A percentile compares a stretch with the other conserved stretches of the same genome.
These are phyloP conservation scores for Euborellia annulipes DNA, from an alignment of 1,140 invertebrate genomes.

Conservation along the genomic window DNA sequence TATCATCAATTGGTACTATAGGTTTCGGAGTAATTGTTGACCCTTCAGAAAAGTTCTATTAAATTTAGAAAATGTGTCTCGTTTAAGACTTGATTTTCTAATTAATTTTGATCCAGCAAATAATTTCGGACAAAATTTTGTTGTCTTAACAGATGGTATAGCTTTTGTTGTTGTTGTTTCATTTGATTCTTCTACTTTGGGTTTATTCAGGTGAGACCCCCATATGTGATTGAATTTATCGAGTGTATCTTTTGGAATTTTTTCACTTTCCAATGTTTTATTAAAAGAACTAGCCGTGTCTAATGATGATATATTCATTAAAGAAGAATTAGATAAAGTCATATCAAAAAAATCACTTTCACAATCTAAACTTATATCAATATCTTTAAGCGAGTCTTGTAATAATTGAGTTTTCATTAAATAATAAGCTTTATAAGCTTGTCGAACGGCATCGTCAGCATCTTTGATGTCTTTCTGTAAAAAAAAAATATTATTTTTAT, in stretches of 20 bases:
- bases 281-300: too few relatives aligned
- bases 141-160: too few relatives aligned
- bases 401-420: slow-evolving; percentile 54
- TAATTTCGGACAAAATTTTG: too few relatives aligned
- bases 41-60: neutral
- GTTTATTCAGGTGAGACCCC: slow-evolving; percentile 39
- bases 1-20: slow-evolving; percentile 9
- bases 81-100: too few relatives aligned
- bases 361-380: slow-evolving; percentile 18
- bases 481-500: slow-evolving; percentile 11
- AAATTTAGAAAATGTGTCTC: neutral
- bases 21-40: slow-evolving; percentile 2
- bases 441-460: slow-evolving; percentile 47
- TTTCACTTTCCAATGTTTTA: slow-evolving; percentile 17
- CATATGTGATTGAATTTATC: slow-evolving; percentile 32
- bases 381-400: slow-evolving; percentile 45
- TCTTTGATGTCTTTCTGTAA: slow-evolving; percentile 57
- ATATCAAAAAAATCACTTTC: too few relatives aligned
- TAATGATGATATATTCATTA: too few relatives aligned
- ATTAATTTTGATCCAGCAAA: too few relatives aligned
- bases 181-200: too few relatives aligned
- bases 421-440: slow-evolving; percentile 68
- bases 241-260: slow-evolving; percentile 16
- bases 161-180: too few relatives aligned
- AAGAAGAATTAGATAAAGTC: too few relatives aligned